These are phyloP conservation scores for Brachionus rubens DNA, from an alignment of 1,140 invertebrate genomes.

Conservation along the genomic window DNA sequence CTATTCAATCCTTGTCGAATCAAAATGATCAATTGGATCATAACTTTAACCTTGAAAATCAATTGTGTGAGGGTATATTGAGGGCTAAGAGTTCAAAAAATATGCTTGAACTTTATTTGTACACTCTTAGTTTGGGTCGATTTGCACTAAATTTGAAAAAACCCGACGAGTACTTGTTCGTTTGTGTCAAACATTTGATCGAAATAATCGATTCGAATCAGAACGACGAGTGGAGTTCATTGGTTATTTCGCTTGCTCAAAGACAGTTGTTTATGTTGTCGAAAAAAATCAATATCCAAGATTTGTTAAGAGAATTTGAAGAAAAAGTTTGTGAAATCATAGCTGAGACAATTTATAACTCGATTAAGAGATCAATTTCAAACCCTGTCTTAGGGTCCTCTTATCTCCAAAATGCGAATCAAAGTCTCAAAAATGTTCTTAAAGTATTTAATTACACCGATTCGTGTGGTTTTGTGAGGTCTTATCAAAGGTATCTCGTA, in stretches of 20 bases:
- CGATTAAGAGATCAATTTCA: background rate
- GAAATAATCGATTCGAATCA: slow-evolving; percentile 39
- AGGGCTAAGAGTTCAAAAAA: slow-evolving; percentile 20
- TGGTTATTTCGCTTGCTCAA: slow-evolving; percentile 35
- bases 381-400: background rate
- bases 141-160: slow-evolving; percentile 20
- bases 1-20: background rate
- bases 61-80: slow-evolving; percentile 16
- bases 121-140: background rate
- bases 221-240: slow-evolving; percentile 13
- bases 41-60: slow-evolving; percentile 44
- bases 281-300: slow-evolving; percentile 32
- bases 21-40: slow-evolving; percentile 34
- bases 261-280: slow-evolving; percentile 36
- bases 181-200: slow-evolving; percentile 37
- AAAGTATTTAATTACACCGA: slow-evolving; percentile 33
- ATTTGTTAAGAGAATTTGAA: slow-evolving; percentile 36
- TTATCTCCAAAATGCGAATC: slow-evolving; percentile 39
- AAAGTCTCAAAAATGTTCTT: slow-evolving; percentile 32
- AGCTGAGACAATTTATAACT: slow-evolving; percentile 29
- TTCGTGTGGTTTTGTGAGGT: background rate
- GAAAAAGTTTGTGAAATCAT: slow-evolving; percentile 46
- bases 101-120: slow-evolving; percentile 26
- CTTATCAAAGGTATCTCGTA: slow-evolving; percentile 39
- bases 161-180: slow-evolving; percentile 21